Percentiles rank a stretch among this genome's conserved stretches.
These are phyloP conservation scores for Diadromus collaris DNA, from an alignment of 2,888 invertebrate species.

Conservation along the genomic window DNA sequence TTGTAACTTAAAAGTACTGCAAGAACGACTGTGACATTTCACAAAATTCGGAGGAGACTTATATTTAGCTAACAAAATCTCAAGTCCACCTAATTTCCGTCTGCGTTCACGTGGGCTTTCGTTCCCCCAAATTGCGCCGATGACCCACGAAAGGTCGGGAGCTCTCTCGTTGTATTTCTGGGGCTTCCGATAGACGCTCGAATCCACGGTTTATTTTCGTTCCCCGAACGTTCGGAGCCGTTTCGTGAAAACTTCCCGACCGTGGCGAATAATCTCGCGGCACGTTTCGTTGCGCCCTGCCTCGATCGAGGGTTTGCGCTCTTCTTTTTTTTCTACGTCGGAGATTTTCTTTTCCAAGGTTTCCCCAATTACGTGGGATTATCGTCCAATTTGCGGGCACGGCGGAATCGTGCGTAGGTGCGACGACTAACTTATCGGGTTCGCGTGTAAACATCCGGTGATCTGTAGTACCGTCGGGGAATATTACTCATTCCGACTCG, in stretches of 20 bases:
- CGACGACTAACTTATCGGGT: conserved; percentile 39
- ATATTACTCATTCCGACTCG: conserved; percentile 67
- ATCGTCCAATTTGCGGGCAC: conserved; percentile 69
- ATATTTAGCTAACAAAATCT: not conserved
- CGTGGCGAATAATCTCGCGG: conserved; percentile 25
- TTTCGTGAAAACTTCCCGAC: not conserved
- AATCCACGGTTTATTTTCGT: conserved; percentile 27
- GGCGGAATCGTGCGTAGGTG: conserved; percentile 61
- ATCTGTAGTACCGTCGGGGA: conserved; percentile 56
- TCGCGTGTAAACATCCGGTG: not conserved
- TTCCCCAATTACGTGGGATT: conserved; percentile 59
- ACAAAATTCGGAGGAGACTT: not conserved
- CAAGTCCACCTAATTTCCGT: not conserved
- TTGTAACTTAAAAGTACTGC: no score
- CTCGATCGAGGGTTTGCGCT: not conserved
- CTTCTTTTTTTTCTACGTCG: conserved; percentile 6
- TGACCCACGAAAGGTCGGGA: conserved; percentile 35
- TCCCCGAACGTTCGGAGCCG: conserved; percentile 7
- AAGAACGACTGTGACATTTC: no score
- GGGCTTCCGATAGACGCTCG: conserved; percentile 54
- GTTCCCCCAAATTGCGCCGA: conserved; percentile 8
- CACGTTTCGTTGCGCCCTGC: conserved; percentile 11
- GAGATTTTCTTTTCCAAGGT: not conserved
- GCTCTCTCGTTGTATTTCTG: conserved; percentile 51
- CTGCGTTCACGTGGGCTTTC: not conserved